Base-by-base conservation (phyloP, 2,113 vertebrate species). In the Apeltes quadracus region DNA sequence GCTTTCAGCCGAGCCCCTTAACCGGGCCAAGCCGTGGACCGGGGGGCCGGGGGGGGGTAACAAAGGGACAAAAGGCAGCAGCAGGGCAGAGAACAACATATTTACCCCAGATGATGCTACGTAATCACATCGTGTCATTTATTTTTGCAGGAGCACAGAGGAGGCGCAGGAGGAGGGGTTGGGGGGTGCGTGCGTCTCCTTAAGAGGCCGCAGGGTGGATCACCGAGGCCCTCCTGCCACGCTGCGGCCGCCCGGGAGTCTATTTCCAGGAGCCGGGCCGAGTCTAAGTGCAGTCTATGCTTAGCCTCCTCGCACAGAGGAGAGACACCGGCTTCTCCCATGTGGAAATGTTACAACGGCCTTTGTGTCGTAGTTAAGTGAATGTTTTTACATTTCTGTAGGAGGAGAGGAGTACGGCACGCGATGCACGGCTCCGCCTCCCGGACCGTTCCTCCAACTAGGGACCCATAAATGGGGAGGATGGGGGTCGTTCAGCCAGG, bases 211-310 rank as follows among this genome's bases (percentile, higher is more conserved):
- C 9, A 75, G 73, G 78, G 88, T 68, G 88, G 84, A 88, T 88
- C 85, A 86, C 88, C 23, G 76, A 81, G 81, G 75, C 85, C 82
- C 32, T 69, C 43, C 78, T 74, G 86, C 70, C 46, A 57, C 54
- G 82, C 83, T 54, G 84, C 15, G 69, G 85, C 81, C 62, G 25
- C 67, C 61, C 64, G 15, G 12, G 51, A 41, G 54, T 56, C 90
- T 92, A 91, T 92, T 93, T 79, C 4, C 80, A 51, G 75, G 29
- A 32, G 79, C 48, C 29, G 18, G 39, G 56, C 43, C 54, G 55
- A 54, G 61, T 76, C 74, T 88, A 86, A 92, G 81, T 85, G 83
- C 44, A 84, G 89, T 77, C 88, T 88, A 63, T 81, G 86, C 72
- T 86, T 79, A 79, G 83, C 2, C 4, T 58, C 38, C 32, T 59